phyloP scores from a whole-genome alignment of 2,113 vertebrate species.

The Aythya baeri region DNA sequence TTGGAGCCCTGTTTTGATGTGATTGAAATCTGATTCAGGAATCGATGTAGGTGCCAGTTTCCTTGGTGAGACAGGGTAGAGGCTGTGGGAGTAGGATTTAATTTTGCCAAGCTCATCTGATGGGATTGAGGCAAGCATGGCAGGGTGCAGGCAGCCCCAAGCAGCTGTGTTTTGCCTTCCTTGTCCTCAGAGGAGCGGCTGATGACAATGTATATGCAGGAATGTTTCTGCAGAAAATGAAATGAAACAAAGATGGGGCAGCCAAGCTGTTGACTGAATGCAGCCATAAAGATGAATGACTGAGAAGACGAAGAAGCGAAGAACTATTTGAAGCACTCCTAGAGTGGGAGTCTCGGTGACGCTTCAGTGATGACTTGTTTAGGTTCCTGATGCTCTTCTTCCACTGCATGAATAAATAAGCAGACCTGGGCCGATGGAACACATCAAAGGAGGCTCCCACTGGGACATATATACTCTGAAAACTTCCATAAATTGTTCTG shows the following conservation, averaged over 20 bases:
- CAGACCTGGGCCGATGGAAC: slow-evolving; percentile 47
- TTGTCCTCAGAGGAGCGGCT: neutral
- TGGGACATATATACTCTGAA: slow-evolving; percentile 5
- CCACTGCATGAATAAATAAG: slow-evolving; percentile 40
- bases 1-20: neutral
- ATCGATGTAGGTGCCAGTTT: neutral
- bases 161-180: neutral
- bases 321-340: neutral
- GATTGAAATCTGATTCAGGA: neutral
- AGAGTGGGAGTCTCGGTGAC: neutral
- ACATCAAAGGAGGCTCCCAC: slow-evolving; percentile 47
- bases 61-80: neutral
- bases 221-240: neutral
- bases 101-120: neutral
- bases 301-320: neutral
- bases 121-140: neutral
- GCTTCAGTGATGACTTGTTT: neutral
- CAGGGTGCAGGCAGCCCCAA: neutral
- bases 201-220: neutral
- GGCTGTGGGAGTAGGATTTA: neutral
- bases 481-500: slow-evolving; percentile 65
- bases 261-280: neutral
- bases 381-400: slow-evolving; percentile 14
- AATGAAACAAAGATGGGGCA: neutral
- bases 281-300: neutral